Evolutionary conservation across 2,797 vertebrate species (phyloP), one percentile per base, ranked within the genome.

Genomic region (Falco columbarius): DNA sequence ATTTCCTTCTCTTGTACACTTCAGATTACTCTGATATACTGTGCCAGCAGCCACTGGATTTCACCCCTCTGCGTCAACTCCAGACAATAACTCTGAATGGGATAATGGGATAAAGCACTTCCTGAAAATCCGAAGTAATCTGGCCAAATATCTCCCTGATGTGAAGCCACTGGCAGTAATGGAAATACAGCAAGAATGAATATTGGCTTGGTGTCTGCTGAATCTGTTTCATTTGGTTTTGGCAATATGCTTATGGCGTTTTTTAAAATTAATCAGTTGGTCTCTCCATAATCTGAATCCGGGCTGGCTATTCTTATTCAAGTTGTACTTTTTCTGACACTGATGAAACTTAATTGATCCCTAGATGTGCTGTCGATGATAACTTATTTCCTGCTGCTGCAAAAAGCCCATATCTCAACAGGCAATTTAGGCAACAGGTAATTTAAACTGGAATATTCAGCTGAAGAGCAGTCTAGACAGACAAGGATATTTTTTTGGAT

Each of bases 201-300:
- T 81, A 61, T 68, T 91, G 61, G 30, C 34, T 81, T 79, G 86
- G 58, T 16, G 2, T 80, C 55, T 34, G n/a, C 30, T 82, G 42
- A 84, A 74, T 91, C 34, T 20, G 6, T 91, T 90, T 81, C 27
- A 56, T 95, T 93, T 89, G 51, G 29, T 91, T 94, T 96, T 96
- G 86, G 88, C 73, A 82, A 36, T 55, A 42, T 0, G 3, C 10
- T 47, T 44, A 17, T 18, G 5, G 36, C 10, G 17, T 40, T 72
- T 63, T 90, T 66, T 18, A 0, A 19, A 86, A 83, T 65, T 4
- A 72, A 40, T 87, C 42, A 44, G 15, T 66, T 38, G 52, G 12
- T 58, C 14, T 68, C 18, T 76, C 66, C 30, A 22, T 44, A 63
- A 47, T 72, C 46, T 67, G 66, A 93, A 79, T 66, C 38, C 24